Evolutionary conservation across 2,888 invertebrate genomes (phyloP).

Genomic region (Drosophila siamana): DNA sequence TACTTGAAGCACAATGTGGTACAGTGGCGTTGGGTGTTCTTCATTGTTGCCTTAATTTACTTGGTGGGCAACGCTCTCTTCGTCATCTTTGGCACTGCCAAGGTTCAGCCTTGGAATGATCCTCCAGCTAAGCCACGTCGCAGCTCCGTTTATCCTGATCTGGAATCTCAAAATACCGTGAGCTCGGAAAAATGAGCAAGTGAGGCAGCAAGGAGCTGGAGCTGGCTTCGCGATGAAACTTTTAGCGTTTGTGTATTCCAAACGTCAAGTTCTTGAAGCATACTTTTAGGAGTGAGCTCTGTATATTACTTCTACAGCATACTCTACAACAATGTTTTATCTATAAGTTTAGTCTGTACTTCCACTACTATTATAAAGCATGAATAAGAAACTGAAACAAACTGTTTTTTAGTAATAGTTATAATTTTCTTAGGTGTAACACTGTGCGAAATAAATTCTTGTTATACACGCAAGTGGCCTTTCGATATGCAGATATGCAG

Average conservation of each 20-base stretch:
- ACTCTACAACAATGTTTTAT: background rate
- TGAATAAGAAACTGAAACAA: background rate
- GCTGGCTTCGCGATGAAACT: background rate
- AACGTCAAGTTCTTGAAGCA: background rate
- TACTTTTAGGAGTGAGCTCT: background rate
- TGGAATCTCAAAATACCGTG: slow-evolving; percentile 67
- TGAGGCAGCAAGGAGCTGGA: background rate
- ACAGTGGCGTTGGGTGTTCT: slow-evolving; percentile 92
- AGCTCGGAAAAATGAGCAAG: slow-evolving; percentile 12
- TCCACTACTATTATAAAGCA: background rate
- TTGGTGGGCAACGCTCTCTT: slow-evolving; percentile 90
- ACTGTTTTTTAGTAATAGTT: background rate
- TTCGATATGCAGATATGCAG: background rate
- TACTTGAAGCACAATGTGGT: slow-evolving; percentile 87
- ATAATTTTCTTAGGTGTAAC: no score
- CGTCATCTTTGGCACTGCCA: slow-evolving; percentile 89
- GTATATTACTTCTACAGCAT: background rate
- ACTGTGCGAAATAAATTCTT: no score
- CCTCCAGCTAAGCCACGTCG: slow-evolving; percentile 77
- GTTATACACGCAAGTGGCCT: background rate
- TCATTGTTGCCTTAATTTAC: slow-evolving; percentile 90
- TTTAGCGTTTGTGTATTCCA: background rate
- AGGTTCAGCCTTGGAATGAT: slow-evolving; percentile 90
- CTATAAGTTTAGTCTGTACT: background rate
- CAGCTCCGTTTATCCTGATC: slow-evolving; percentile 62